Evolutionary conservation across 2,113 vertebrate genomes (phyloP), one percentile per base, ranked within the genome.

Genomic region (Odobenus rosmarus): DNA sequence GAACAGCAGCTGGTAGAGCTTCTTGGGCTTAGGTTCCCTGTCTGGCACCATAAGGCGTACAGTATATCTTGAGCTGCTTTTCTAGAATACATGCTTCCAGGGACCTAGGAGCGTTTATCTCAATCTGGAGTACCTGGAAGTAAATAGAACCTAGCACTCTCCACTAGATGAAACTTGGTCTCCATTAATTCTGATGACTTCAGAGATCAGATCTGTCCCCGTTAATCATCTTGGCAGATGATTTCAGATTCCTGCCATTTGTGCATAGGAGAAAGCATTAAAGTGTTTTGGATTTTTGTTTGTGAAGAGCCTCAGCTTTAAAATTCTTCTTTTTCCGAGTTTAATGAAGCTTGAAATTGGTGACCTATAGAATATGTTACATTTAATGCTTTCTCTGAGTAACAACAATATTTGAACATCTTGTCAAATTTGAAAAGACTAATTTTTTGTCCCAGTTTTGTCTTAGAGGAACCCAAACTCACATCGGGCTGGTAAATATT

Each of bases 271-370:
- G 51, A 93, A 86, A 81, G 24, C 89, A 71, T 36, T 31, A 71
- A 16, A 49, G 5, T 12, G 26, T 62, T 85, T 91, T 11, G 36
- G 81, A 79, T 53, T 59, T 80, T 83, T 81, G 67, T 69, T 53
- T 96, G 23, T 67, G 16, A 95, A 92, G 36, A 83, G 36, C 7
- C n/a, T 74, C 51, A 77, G 53, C 21, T 92, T 97, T 53, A 88
- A 89, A 95, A 67, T 62, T 95, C 55, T 79, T 24, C 33, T 87
- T 87, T 93, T 82, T 83, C 23, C 33, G 42, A 74, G 16, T 21
- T 93, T 92, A 92, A 86, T 90, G 61, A 95, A 93, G 49, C 31
- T 92, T 96, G 80, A 71, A 86, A 90, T 83, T 84, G 61, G 18
- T 86, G 67, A 96, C 74, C 83, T 96, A 83, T 9, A 71, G 57